Base-by-base conservation (phyloP, 2,888 invertebrate genomes). In the Drosophila anomelani region DNA sequence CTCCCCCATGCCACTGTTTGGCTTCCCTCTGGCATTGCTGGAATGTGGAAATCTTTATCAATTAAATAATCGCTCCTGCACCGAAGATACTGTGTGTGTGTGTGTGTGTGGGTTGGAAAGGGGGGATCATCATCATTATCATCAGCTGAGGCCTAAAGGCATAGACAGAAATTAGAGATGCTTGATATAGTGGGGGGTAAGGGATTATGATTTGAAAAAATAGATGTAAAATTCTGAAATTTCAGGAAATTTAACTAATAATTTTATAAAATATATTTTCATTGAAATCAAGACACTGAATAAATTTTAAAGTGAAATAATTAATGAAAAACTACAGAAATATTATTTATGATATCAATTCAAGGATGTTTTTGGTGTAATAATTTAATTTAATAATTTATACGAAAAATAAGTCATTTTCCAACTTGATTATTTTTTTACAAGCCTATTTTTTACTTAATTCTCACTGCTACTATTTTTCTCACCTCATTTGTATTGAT, bases 41-140 rank as follows among this genome's bases (percentile, higher is more conserved):
- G 85, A 85, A 86, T 85, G 88, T 84, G 87, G 80, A 85, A 78
- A 66, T 73, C 64, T 84, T 85, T 85, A 85, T 85, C 87, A 85
- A 85, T 85, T 88, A 85, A 88, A 81, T 79, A 83, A 76, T 67
- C 59, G 63, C 56, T 72, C 56, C 39, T n/a, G 23, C 29, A 23
- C 29, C 26, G 49, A 41, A 41, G 47, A 61, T 39, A 39, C 46
- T 5, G 8, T 23, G 43, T 43, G n/a, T 46, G 17, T 60, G 36
- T 34, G 26, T 26, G 26, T 20, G 20, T 20, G n/a, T n/a, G n/a
- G 23, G 23, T 17, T 17, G 62, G 51, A 51, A 53, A 60, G 63
- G 41, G 66, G 39, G 70, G 75, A 46, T 46, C 46, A 46, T 47
- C 46, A 46, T 62, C 72, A 72, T 73, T 74, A 58, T 54, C 72